A percentile compares a stretch with the other conserved stretches of the same genome.
These are phyloP conservation scores for Pogoniulus pusillus DNA, from an alignment of 2,797 vertebrate species.

Conservation along the genomic window DNA sequence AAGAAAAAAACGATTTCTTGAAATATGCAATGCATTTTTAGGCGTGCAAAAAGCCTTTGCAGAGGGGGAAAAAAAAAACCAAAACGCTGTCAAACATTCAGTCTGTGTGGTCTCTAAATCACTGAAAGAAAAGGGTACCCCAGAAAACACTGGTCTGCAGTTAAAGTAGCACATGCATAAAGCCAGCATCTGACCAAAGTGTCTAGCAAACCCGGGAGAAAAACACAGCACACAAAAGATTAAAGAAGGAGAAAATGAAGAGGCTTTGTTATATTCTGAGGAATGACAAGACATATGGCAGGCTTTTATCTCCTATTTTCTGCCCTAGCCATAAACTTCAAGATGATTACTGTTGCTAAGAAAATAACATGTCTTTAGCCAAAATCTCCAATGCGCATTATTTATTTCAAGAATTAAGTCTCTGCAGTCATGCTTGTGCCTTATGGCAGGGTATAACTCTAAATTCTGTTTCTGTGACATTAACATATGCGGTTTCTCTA, in stretches of 20 bases:
- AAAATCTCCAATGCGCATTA: not conserved
- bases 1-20: not conserved
- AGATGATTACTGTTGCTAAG: not conserved
- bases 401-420: constrained; percentile 37
- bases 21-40: not conserved
- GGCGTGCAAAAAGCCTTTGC: not conserved
- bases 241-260: not conserved
- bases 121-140: not conserved
- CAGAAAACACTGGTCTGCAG: not conserved
- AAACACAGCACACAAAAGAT: not conserved
- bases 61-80: too few relatives aligned
- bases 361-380: constrained; percentile 35
- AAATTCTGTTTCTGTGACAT: not conserved
- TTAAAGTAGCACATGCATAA: not conserved
- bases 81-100: not conserved
- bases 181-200: not conserved
- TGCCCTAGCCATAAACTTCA: not conserved
- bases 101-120: not conserved
- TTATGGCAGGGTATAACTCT: not conserved
- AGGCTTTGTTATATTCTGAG: not conserved
- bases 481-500: not conserved
- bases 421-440: not conserved
- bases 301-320: not conserved
- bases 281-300: not conserved
- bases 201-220: not conserved